A percentile compares a stretch with the other conserved stretches of the same genome.
Evolutionary conservation across 2,797 vertebrate genomes (phyloP).

Genomic region (Leuciscus waleckii): DNA sequence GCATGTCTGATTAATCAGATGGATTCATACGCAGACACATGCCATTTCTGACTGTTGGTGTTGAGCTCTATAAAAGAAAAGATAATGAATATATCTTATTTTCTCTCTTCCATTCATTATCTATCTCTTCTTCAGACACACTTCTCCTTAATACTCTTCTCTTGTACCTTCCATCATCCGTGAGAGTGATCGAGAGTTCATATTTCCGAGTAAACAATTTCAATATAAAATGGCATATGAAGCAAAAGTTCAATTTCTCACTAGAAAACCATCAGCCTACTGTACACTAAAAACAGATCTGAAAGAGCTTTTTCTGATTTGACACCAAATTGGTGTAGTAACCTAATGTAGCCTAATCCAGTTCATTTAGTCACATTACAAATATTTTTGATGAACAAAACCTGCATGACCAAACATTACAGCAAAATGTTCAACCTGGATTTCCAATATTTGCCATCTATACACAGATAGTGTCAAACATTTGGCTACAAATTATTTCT

Average conservation of each 20-base stretch:
- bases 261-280: not conserved
- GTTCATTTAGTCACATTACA: not conserved
- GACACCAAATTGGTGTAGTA: not conserved
- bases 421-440: not conserved
- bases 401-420: not conserved
- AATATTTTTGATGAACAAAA: not conserved
- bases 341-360: not conserved
- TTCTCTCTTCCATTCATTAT: not conserved
- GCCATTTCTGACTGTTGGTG: not conserved
- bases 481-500: not conserved
- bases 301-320: not conserved
- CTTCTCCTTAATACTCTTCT: not conserved
- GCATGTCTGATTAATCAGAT: not conserved
- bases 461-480: not conserved
- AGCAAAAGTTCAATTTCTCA: slow-evolving; percentile 2
- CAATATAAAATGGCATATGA: slow-evolving; percentile 52
- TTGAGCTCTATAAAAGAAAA: not conserved
- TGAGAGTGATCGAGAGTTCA: slow-evolving; percentile 70
- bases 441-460: not conserved
- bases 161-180: not conserved
- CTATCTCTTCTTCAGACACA: not conserved
- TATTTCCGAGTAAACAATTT: slow-evolving; percentile 67
- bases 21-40: not conserved
- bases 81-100: not conserved
- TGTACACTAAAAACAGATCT: not conserved